A percentile compares a stretch with the other conserved stretches of the same genome.
These are phyloP conservation scores for Thereva nobilitata DNA, from an alignment of 2,888 invertebrate species.

Conservation along the genomic window DNA sequence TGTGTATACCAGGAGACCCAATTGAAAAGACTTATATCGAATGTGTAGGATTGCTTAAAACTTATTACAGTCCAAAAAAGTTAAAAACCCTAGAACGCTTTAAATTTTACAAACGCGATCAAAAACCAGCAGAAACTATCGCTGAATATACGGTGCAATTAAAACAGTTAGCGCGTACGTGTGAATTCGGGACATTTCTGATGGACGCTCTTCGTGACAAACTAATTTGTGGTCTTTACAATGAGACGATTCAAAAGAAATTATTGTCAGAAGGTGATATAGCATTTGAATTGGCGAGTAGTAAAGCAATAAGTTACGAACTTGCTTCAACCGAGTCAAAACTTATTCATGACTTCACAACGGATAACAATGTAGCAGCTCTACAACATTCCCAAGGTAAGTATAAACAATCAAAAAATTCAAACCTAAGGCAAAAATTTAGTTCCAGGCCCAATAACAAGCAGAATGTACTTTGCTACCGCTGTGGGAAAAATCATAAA, in stretches of 20 bases:
- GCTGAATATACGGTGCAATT: not conserved
- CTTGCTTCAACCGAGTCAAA: no score
- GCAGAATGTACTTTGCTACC: not conserved
- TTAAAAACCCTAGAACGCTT: not conserved
- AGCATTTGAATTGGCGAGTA: no score
- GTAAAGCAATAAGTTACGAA: no score
- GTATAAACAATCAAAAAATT: no score
- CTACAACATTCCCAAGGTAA: no score
- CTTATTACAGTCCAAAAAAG: not conserved
- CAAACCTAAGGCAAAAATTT: not conserved
- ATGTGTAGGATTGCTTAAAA: slow-evolving; percentile 1
- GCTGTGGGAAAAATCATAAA: not conserved
- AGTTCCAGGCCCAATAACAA: not conserved
- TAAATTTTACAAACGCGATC: slow-evolving; percentile 4
- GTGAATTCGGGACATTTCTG: slow-evolving; percentile 2
- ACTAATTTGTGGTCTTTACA: slow-evolving; percentile 5
- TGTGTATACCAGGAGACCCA: slow-evolving; percentile 2
- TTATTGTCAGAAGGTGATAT: no score
- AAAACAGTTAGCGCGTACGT: slow-evolving; percentile 10
- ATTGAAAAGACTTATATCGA: slow-evolving; percentile 5
- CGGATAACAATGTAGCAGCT: no score
- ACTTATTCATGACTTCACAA: no score
- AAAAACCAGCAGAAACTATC: not conserved
- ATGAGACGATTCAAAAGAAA: not conserved
- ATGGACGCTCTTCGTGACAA: no score